Base-by-base conservation (phyloP, 2,113 vertebrate genomes). In the Acrocephalus kingi region DNA sequence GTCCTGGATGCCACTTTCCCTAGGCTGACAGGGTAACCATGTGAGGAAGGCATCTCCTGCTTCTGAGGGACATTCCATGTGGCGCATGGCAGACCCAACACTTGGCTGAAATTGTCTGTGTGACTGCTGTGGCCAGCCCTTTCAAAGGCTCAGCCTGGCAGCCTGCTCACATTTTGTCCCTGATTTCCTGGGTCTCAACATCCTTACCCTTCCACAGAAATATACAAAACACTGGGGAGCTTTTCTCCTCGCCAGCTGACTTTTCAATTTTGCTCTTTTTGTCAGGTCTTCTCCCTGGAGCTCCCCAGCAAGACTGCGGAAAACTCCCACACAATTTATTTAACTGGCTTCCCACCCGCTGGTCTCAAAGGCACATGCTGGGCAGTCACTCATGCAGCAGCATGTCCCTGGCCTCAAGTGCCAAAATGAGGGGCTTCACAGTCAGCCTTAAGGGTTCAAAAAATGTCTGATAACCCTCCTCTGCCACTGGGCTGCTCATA, bases 1-100 rank as follows among this genome's bases (percentile, higher is more conserved):
- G 1, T n/a, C 45, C 35, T 39, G 56, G 71, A 9, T 3, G 11
- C 17, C 2, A 2, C 3, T 56, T 77, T 69, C 77, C 30, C n/a
- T 1, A 3, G 11, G 30, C 45, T 87, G 19, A 5, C 13, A 56
- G 52, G 35, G 28, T 12, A 61, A 61, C 7, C 27, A 5, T 0
- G 0, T 1, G 4, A 17, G 7, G 49, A 75, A 56, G n/a, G 24
- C 21, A 43, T 10, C 24, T 82, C 27, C n/a, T 62, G n/a, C 28
- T 43, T 22, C 48, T 41, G 4, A 20, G 12, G 46, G 51, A 23
- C 3, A 3, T 54, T 15, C 27, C n/a, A 10, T 0, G 0, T 10
- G 12, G 16, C 23, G 5, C 54, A 46, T 2, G 25, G 43, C 27
- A 84, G 43, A 66, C 5, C 9, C 45, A 33, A 33, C 35, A 27